These are phyloP conservation scores for Urophycis tenuis DNA, from an alignment of 2,797 vertebrate genomes.

Conservation along the genomic window DNA sequence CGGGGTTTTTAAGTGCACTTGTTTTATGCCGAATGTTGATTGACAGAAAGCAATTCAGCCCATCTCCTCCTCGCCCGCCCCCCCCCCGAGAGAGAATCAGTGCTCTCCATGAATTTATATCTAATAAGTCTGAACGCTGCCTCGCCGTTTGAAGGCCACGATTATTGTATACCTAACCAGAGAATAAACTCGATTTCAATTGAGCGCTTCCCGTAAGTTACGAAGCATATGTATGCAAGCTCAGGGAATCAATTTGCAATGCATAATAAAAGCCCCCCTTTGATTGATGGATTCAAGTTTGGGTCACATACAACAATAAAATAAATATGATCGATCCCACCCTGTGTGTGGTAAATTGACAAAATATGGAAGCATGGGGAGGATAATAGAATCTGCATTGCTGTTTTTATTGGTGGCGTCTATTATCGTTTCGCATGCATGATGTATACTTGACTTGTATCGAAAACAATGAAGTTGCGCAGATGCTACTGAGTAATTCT, in stretches of 20 bases:
- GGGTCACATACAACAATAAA: constrained; percentile 4
- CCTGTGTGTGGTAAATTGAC: background rate
- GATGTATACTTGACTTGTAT: background rate
- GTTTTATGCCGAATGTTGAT: background rate
- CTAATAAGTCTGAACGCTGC: background rate
- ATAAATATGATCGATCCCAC: background rate
- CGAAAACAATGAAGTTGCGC: background rate
- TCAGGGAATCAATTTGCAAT: constrained; percentile 20
- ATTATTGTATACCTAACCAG: constrained; percentile 10
- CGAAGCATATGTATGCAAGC: constrained; percentile 21
- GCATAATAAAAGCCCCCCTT: constrained; percentile 23
- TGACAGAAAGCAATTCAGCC: background rate
- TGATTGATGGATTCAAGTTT: constrained; percentile 22
- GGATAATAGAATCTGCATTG: background rate
- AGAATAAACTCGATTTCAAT: constrained; percentile 4
- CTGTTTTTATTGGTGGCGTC: background rate
- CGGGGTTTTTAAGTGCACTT: background rate
- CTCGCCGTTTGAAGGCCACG: background rate
- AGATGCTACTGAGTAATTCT: background rate
- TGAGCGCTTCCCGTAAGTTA: constrained; percentile 23
- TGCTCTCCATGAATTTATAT: background rate
- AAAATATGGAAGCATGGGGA: background rate
- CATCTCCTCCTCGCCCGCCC: background rate
- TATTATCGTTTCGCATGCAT: background rate
- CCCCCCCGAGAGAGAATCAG: background rate